Percentiles rank a stretch among this genome's conserved stretches.
Conservation (phyloP, 2,888 invertebrate genomes). For the Deroplatys truncata region DNA sequence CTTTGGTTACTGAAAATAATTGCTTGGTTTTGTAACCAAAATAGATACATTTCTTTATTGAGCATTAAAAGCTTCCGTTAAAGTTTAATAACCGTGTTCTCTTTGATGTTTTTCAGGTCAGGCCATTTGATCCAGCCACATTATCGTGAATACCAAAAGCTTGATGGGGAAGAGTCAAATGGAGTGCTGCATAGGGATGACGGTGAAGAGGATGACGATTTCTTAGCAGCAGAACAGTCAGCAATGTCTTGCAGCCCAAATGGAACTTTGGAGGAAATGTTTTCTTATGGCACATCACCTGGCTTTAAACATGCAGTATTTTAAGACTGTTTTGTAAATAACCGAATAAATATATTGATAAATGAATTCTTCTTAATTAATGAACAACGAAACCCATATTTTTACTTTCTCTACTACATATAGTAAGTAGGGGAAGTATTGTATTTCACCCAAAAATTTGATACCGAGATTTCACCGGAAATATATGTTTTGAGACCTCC, state of each 20-base stretch:
- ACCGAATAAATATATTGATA: neutral
- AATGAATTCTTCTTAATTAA: neutral
- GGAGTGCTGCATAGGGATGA: conserved; percentile 29
- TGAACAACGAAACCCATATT: too few relatives aligned
- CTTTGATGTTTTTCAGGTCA: conserved; percentile 42
- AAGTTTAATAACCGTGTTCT: too few relatives aligned
- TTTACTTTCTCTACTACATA: too few relatives aligned
- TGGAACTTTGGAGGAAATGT: conserved; percentile 34
- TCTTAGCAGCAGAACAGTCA: conserved; percentile 34
- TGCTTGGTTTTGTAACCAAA: too few relatives aligned
- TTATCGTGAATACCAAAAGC: conserved; percentile 51
- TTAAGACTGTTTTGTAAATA: conserved; percentile 28
- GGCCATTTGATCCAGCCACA: conserved; percentile 44
- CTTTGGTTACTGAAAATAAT: too few relatives aligned
- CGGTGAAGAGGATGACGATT: conserved; percentile 34
- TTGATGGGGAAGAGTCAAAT: conserved; percentile 39
- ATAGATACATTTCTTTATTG: too few relatives aligned
- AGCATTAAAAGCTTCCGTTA: too few relatives aligned
- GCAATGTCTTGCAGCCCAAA: neutral
- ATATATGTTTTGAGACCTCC: too few relatives aligned
- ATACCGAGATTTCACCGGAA: too few relatives aligned
- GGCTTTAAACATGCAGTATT: conserved; percentile 41
- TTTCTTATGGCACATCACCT: conserved; percentile 47
- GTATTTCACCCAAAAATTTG: too few relatives aligned
- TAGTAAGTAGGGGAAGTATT: too few relatives aligned